Evolutionary conservation across 2,113 vertebrate genomes (phyloP), one percentile per base, ranked within the genome.

Genomic region (Myotis brandtii): DNA sequence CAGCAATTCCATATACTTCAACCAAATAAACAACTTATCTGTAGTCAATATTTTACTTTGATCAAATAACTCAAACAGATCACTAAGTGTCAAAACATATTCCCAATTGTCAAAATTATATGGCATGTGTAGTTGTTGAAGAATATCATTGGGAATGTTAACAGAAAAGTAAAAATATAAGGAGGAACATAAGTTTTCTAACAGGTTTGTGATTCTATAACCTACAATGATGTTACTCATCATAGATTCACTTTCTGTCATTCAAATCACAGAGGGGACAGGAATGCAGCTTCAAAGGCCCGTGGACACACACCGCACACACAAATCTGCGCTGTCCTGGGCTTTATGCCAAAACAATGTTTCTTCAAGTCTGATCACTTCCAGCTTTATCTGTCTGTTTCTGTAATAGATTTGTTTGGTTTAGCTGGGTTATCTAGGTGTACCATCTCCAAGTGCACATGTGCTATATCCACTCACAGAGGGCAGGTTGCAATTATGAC

Each of bases 161-260:
- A 62, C 12, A 89, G 27, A 88, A 43, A 76, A 87, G 46, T 88
- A 81, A 59, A 30, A 64, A 95, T 81, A 32, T 84, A 48, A 43
- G 34, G 23, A 79, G 72, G 27, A 83, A 69, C 13, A 0, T 43
- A 8, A 93, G 9, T 81, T 81, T 86, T 90, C 27, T 46, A 67
- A 79, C 8, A 80, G 32, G 13, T 89, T 85, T 91, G 27, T 88
- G 30, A 91, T 77, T 95, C 66, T 48, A 67, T 79, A 88, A 46
- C 9, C 77, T 69, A 18, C 34, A 82, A 1, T n/a, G 30, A 83
- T 62, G 17, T 87, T 54, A n/a, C 23, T 92, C 21, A 87, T 17
- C 34, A 72, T 48, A 94, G 40, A 86, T 30, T 62, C 6, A 79
- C 8, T 37, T 40, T 37, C 54, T 86, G 46, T 84, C 37, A 76